Evolutionary conservation across 2,113 vertebrate genomes (phyloP), one percentile per base, ranked within the genome.

Genomic region (Grantiella picta): DNA sequence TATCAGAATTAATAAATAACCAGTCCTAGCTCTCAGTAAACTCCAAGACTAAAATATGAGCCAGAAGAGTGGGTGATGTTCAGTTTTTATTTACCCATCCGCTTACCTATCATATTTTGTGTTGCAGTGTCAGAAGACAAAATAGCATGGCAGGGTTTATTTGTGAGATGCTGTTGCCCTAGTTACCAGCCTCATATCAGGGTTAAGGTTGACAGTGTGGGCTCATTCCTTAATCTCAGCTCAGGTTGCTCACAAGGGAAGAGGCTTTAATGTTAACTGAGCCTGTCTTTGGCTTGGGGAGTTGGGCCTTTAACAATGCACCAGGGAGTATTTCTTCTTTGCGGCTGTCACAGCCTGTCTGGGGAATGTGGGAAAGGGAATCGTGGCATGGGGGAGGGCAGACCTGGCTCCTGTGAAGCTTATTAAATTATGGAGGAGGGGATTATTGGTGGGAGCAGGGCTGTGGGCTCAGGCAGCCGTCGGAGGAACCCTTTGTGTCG

Each of bases 181-280:
- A 95, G 95, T 94, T 97, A 97, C 93, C 84, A 53, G 91, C 87
- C 45, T 94, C 91, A 42, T 79, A 69, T 96, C 94, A 70, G 93
- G 93, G 94, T 94, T 95, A 91, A 92, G 94, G 93, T 94, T 95
- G 96, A 92, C 93, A 95, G 71, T 88, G 87, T 90, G 94, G 91
- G 90, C 87, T 94, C 94, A 47, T 80, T 95, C 87, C 94, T 95
- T 95, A 95, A 95, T 94, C 93, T 96, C 91, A 83, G 87, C 95
- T 95, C 94, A 95, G 90, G 87, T 94, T 96, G 91, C 96, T 94
- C 87, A 72, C 90, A 61, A 66, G 93, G 90, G 87, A 89, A 85
- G 86, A 87, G 84, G 92, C 93, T 95, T 94, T 96, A 82, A 93
- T 95, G 94, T 87, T 94, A 94, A 86, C 92, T 86, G 90, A 92